Conservation (phyloP, 2,797 vertebrate species). For the Chaetodon trifasciatus region DNA sequence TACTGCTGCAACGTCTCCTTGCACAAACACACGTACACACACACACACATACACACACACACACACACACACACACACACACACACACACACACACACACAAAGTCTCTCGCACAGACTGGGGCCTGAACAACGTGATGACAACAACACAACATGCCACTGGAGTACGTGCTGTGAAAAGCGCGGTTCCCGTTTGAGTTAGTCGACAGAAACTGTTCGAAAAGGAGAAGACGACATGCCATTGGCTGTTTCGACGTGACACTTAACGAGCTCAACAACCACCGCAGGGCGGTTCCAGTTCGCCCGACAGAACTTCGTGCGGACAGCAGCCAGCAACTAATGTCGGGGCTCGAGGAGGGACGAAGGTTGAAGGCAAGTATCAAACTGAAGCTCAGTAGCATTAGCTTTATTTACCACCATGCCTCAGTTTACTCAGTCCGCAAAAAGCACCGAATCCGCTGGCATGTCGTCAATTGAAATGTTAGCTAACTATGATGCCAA, state of each 20-base stretch:
- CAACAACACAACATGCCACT: too few relatives aligned
- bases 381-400: conserved; percentile 18
- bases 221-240: background rate
- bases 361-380: conserved; percentile 5
- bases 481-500: conserved; percentile 6
- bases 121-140: too few relatives aligned
- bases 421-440: conserved; percentile 6
- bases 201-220: background rate
- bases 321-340: too few relatives aligned
- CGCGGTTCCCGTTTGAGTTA: background rate
- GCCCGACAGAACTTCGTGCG: too few relatives aligned
- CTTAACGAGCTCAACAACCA: too few relatives aligned
- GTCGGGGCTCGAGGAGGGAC: background rate
- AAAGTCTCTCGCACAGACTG: too few relatives aligned
- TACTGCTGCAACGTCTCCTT: conserved; percentile 2
- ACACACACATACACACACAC: background rate
- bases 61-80: too few relatives aligned
- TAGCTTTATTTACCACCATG: conserved; percentile 5
- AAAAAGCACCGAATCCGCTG: conserved; percentile 12
- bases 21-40: too few relatives aligned
- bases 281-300: background rate
- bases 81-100: too few relatives aligned
- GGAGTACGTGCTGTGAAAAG: conserved; percentile 1
- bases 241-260: conserved; percentile 5
- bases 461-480: conserved; percentile 14